Evolutionary conservation across 2,888 invertebrate genomes (phyloP), one percentile per base, ranked within the genome.

Genomic region (Mycalesis mineus): DNA sequence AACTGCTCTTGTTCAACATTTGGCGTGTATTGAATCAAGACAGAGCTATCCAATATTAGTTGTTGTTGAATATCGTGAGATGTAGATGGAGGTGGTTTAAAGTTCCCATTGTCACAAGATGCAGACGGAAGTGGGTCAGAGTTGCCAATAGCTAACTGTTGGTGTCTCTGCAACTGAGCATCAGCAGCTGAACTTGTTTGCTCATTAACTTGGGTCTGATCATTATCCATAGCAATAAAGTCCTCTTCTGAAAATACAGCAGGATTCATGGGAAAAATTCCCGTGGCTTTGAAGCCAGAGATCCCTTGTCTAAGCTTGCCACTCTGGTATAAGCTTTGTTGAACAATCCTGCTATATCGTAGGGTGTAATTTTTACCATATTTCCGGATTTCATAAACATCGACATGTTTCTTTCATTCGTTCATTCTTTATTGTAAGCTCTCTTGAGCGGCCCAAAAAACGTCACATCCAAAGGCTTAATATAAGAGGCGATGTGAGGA

Each of bases 401-500:
- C 61, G 60, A n/a, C n/a, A n/a, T n/a, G n/a, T n/a, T n/a, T n/a
- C n/a, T n/a, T n/a, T n/a, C n/a, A n/a, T n/a, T n/a, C n/a, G n/a
- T n/a, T n/a, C 71, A 74, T 56, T 73, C 67, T 41, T 65, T 68
- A 57, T 65, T 69, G 55, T 69, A 75, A 9, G 69, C 70, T 41
- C 48, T 60, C 45, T 68, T 67, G 13, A 65, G 51, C 33, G 65
- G 65, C 8, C 55, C 58, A 61, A 54, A 62, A 56, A 70, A 71
- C 17, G 63, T 45, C 31, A 72, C 65, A 62, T 68, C 69, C 22
- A 73, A 62, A 22, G 68, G 68, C 49, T 71, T n/a, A n/a, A n/a
- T n/a, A n/a, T n/a, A n/a, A 70, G 57, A 69, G 54, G 17, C 64
- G 58, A 52, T 71, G 67, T 13, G 65, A 66, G 44, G 65, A 66